Percentiles rank a stretch among this genome's conserved stretches.
Conservation (phyloP, 2,888 invertebrate genomes). For the Trilocha varians region DNA sequence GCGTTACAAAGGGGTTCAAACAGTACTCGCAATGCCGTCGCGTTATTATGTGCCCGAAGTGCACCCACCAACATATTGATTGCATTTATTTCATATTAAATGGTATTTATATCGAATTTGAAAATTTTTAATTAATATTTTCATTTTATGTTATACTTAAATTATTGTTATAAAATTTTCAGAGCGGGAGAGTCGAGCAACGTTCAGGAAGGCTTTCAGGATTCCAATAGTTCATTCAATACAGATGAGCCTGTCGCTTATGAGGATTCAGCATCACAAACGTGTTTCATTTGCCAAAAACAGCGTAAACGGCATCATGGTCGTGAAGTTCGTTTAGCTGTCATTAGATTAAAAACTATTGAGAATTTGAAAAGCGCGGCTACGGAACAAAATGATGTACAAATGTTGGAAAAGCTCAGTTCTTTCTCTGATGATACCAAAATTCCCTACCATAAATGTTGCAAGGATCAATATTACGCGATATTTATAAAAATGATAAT, state of each 20-base stretch:
- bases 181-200: slow-evolving; percentile 11
- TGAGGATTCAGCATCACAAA: no score
- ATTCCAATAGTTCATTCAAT: slow-evolving; percentile 10
- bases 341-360: slow-evolving; percentile 15
- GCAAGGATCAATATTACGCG: slow-evolving; percentile 15
- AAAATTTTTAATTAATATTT: no score
- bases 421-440: slow-evolving; percentile 15
- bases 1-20: no score
- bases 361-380: slow-evolving; percentile 15
- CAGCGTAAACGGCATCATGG: slow-evolving; percentile 15
- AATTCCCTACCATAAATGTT: slow-evolving; percentile 15
- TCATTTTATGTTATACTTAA: no score
- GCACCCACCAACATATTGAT: no score
- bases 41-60: no score
- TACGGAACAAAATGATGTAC: slow-evolving; percentile 11
- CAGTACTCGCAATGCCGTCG: no score
- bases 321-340: slow-evolving; percentile 15
- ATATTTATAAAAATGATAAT: slow-evolving; percentile 10
- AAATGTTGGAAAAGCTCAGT: slow-evolving; percentile 17
- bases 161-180: no score
- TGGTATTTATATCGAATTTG: no score
- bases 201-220: slow-evolving; percentile 10
- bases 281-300: slow-evolving; percentile 18
- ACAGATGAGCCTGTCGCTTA: slow-evolving; percentile 11
- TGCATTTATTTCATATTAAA: slow-evolving; percentile 12